Evolutionary conservation across 2,113 vertebrate genomes (phyloP), one percentile per base, ranked within the genome.

Genomic region (Vicugna pacos): DNA sequence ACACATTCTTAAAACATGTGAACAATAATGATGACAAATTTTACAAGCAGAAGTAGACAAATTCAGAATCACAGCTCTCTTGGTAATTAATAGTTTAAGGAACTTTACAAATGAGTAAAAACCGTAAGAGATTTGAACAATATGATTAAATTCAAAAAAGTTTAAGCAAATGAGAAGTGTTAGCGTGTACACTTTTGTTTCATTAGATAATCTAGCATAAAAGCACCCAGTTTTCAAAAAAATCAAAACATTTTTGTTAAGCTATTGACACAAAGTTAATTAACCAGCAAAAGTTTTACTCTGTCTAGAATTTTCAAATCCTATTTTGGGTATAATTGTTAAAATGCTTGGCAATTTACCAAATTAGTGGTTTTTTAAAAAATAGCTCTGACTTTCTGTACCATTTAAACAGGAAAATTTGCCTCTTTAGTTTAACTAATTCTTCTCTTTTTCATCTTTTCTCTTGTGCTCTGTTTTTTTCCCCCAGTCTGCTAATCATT

Each of bases 271-370:
- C 2, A 83, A 83, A 84, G 38, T 73, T 69, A 80, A 91, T 35
- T 79, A 82, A 54, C 8, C 11, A 42, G 48, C 16, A 93, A 65
- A 19, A 76, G 38, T 82, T 91, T 88, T 32, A 35, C 11, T 76
- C 32, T 95, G 3, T 38, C 81, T 83, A 83, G 28, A 84, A 90
- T 70, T 92, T 64, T 38, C 32, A 69, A 95, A 84, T 89, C 79
- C 30, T 65, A 38, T 76, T 84, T 88, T 85, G 60, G 32, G 20
- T 64, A 11, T 48, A 30, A 58, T 90, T 91, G 22, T 95, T 64
- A 87, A 96, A 91, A 94, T 85, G 32, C 26, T 86, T 52, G 89
- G 60, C 7, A 42, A 38, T 67, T 95, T 84, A 60, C 72, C 48
- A 88, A 85, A 87, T 75, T 67, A 52, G 70, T 24, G 11, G 6